Evolutionary conservation across 1,140 invertebrate genomes (phyloP), one percentile per base, ranked within the genome.

Genomic region (Berghia stephanieae): DNA sequence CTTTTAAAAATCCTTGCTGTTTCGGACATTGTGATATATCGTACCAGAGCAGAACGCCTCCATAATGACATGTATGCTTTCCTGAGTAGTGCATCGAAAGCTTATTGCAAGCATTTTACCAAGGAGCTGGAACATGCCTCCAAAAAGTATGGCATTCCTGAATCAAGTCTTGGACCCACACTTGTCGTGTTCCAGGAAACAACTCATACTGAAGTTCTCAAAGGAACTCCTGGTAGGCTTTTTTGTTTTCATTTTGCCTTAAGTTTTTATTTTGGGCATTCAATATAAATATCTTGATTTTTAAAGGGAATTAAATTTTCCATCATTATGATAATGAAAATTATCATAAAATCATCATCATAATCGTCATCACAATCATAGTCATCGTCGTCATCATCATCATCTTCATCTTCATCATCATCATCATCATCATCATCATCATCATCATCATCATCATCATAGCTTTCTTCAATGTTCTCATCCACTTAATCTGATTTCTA

Each of bases 101-200:
- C 94, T 8, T 96, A 95, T 83, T 92, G 91, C 75, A 91, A 93
- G 80, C 93, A 95, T 90, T 96, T 96, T 86, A 91, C 92, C 77
- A 85, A 90, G 49, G 93, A 93, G 34, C 82, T 94, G 24, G 91
- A 92, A 82, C 86, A 90, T 18, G 90, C 93, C 55, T 90, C 91
- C 2, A 86, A 92, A 77, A 87, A 90, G 74, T 90, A 90, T 80
- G 91, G 91, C 40, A 88, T 91, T n/a, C 83, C 83, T 42, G 73
- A 86, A 2, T 92, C 91, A 75, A 88, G 91, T n/a, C 85, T 94
- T 55, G 94, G 94, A 10, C 94, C 95, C 40, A 92, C 92, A 76
- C 91, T 95, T 36, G 92, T 95, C 77, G 92, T 96, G 78, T 94
- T 95, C 89, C 94, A 96, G 86, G 95, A 96, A 89, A 95, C 95